These are phyloP conservation scores for Chelidonichthys spinosus DNA, from an alignment of 2,797 vertebrate species.

Conservation along the genomic window DNA sequence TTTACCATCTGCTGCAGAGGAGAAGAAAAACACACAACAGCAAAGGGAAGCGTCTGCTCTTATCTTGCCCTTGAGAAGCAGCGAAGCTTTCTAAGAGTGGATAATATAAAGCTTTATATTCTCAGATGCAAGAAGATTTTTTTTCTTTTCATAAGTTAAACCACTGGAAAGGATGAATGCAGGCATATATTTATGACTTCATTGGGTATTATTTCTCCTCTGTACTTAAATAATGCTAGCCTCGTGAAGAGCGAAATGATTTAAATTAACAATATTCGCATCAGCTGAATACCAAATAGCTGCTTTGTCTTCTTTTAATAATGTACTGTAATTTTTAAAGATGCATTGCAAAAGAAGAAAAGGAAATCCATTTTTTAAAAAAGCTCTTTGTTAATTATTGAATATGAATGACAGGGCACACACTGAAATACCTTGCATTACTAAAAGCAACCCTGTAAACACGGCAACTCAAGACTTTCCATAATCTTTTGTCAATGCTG, in stretches of 20 bases:
- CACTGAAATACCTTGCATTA: constrained; percentile 26
- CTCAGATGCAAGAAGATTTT: constrained; percentile 35
- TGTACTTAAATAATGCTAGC: constrained; percentile 15
- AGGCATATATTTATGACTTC: background rate
- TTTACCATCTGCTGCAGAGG: constrained; percentile 77
- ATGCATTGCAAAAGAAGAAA: constrained; percentile 9
- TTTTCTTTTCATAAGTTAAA: constrained; percentile 42
- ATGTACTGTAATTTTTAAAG: constrained; percentile 14
- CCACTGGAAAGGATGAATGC: background rate
- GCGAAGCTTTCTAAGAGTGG: constrained; percentile 42
- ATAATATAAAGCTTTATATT: constrained; percentile 57
- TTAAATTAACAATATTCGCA: background rate
- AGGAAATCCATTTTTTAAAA: constrained; percentile 12
- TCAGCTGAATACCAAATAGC: background rate
- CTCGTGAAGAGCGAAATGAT: constrained; percentile 9
- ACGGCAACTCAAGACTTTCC: constrained; percentile 38
- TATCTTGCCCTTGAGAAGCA: constrained; percentile 76
- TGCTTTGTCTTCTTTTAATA: background rate
- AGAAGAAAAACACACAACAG: constrained; percentile 43
- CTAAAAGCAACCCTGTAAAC: constrained; percentile 35
- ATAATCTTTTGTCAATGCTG: constrained; percentile 38
- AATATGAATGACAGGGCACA: constrained; percentile 25
- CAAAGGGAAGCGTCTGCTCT: constrained; percentile 60
- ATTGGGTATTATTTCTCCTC: background rate
- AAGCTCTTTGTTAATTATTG: constrained; percentile 24